Conservation (phyloP, 2,888 invertebrate species). For the Cerastoderma edule region DNA sequence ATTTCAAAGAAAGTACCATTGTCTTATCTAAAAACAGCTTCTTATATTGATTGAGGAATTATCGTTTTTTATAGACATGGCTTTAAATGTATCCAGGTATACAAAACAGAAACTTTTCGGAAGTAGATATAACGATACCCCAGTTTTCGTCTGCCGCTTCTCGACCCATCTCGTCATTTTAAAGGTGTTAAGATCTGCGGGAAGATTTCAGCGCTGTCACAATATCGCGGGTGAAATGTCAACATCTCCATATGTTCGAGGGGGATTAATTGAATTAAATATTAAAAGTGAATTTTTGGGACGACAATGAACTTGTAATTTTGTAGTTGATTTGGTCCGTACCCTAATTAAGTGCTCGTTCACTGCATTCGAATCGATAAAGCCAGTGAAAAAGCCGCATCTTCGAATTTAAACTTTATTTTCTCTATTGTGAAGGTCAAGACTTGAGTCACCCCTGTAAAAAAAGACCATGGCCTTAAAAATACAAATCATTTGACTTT, state of each 20-base stretch:
- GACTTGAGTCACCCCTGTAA: neutral
- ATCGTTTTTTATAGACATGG: too few species aligned
- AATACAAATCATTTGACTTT: constrained; percentile 5
- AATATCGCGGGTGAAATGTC: constrained; percentile 42
- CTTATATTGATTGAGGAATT: too few species aligned
- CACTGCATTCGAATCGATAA: constrained; percentile 6
- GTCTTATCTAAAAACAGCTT: too few species aligned
- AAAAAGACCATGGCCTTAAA: neutral
- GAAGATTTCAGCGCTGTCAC: constrained; percentile 14
- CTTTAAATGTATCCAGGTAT: too few species aligned
- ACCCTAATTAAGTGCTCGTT: constrained; percentile 17
- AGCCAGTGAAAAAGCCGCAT: constrained; percentile 2
- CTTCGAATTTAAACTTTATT: constrained; percentile 4
- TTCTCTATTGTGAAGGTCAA: constrained; percentile 8
- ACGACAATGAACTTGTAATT: constrained; percentile 28
- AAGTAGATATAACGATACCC: too few species aligned
- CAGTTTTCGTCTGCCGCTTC: too few species aligned
- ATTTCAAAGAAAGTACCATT: too few species aligned
- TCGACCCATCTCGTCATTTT: neutral
- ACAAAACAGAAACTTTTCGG: too few species aligned
- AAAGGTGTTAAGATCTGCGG: constrained; percentile 22
- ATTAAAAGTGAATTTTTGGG: constrained; percentile 41
- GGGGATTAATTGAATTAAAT: constrained; percentile 48
- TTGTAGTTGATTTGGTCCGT: constrained; percentile 19
- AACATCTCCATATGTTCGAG: constrained; percentile 55